Conservation (phyloP, 2,797 vertebrate genomes). For the Acestrorhynchus altus region DNA sequence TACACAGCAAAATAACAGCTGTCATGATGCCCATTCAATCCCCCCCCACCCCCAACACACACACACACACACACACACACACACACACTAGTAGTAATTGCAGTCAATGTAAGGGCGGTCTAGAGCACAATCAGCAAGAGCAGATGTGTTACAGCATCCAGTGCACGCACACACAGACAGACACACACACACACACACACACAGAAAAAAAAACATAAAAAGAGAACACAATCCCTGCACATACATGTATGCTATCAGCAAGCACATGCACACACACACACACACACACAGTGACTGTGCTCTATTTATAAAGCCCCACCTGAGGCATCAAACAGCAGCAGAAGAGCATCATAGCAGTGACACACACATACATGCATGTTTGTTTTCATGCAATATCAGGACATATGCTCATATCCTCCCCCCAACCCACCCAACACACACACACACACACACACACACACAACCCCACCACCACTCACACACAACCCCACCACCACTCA, state of each 20-base stretch:
- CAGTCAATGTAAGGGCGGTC: conserved; percentile 3
- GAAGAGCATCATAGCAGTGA: conserved; percentile 31
- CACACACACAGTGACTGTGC: not conserved
- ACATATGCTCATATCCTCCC: no score
- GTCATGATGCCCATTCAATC: not conserved
- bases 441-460: no score
- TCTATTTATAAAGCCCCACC: conserved; percentile 55
- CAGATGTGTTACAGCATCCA: conserved; percentile 6
- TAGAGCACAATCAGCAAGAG: conserved; percentile 11
- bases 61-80: conserved; percentile 2
- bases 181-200: not conserved
- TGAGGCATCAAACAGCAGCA: conserved; percentile 48
- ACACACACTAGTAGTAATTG: conserved; percentile 22
- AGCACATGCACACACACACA: conserved; percentile 7
- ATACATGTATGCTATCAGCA: conserved; percentile 2
- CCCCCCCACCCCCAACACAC: not conserved
- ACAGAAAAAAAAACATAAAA: not conserved
- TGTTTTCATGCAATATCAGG: not conserved
- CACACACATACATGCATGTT: not conserved
- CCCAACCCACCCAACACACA: no score
- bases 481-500: no score
- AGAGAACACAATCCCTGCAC: not conserved
- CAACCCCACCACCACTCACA: not conserved
- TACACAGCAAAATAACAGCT: not conserved
- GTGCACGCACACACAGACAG: not conserved